Evolutionary conservation across 2,888 invertebrate genomes (phyloP).

Genomic region (Yponomeuta cagnagella): DNA sequence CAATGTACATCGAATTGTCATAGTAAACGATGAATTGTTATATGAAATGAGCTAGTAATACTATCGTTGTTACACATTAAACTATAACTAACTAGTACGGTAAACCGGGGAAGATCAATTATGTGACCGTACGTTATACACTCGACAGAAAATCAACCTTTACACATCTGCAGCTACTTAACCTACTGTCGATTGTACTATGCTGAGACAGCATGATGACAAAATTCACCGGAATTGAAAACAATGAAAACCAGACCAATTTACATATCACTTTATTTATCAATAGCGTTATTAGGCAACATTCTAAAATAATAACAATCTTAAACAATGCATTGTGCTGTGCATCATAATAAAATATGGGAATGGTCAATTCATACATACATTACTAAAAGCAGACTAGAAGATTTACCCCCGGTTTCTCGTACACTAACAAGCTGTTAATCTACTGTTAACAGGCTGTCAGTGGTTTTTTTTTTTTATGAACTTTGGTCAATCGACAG

Average conservation of each 20-base stretch:
- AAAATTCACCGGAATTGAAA: not conserved
- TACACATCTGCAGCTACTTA: not conserved
- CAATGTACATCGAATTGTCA: too few species aligned
- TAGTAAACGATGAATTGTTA: too few species aligned
- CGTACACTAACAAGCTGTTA: too few species aligned
- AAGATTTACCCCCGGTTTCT: not conserved
- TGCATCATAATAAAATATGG: not conserved
- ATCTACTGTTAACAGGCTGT: too few species aligned
- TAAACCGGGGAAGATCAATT: too few species aligned
- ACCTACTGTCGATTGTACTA: too few species aligned
- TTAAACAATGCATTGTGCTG: not conserved
- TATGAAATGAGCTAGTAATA: too few species aligned
- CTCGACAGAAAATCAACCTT: not conserved
- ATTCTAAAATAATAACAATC: not conserved
- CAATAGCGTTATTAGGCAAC: not conserved
- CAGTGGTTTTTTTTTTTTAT: too few species aligned
- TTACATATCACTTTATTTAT: not conserved
- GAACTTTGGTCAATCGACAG: too few species aligned
- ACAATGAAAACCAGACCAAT: not conserved
- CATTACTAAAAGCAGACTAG: not conserved
- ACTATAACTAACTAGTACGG: too few species aligned
- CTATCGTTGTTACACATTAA: too few species aligned
- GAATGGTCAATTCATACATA: not conserved
- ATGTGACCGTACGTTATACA: too few species aligned
- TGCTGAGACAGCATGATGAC: not conserved